These are phyloP conservation scores for Drosophila nigritarsus DNA, from an alignment of 2,888 invertebrate species.

Conservation along the genomic window DNA sequence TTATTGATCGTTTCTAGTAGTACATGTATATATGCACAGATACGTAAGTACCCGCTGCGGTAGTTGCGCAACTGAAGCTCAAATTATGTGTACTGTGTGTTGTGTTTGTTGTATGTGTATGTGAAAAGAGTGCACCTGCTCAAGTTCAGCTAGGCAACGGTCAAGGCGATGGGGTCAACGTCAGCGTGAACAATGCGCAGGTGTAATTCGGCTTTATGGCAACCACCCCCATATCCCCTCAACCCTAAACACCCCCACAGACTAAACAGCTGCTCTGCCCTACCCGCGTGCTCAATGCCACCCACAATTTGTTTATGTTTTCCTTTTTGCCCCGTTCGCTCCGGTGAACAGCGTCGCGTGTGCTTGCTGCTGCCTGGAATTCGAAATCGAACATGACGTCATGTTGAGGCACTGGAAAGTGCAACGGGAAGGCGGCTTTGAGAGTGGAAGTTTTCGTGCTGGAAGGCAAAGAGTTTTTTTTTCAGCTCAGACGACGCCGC, in stretches of 20 bases:
- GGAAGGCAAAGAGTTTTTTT: slow-evolving; percentile 55
- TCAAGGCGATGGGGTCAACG: slow-evolving; percentile 74
- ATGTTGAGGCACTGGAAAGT: slow-evolving; percentile 53
- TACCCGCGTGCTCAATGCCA: slow-evolving; percentile 22
- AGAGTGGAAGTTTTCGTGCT: slow-evolving; percentile 59
- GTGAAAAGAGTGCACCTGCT: slow-evolving; percentile 29
- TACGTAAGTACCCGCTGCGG: slow-evolving; percentile 10
- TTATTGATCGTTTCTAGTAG: slow-evolving; percentile 57
- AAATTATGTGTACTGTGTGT: background rate
- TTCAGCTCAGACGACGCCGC: slow-evolving; percentile 38
- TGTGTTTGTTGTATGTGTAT: background rate
- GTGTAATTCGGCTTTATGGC: slow-evolving; percentile 53
- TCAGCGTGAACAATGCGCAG: slow-evolving; percentile 53
- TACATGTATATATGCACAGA: background rate
- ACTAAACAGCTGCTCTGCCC: slow-evolving; percentile 51
- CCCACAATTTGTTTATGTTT: slow-evolving; percentile 73
- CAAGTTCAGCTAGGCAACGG: slow-evolving; percentile 68
- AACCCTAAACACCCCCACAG: background rate
- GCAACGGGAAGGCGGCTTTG: slow-evolving; percentile 68
- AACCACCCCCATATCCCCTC: slow-evolving; percentile 6
- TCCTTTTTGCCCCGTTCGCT: slow-evolving; percentile 36
- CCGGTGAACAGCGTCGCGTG: slow-evolving; percentile 27
- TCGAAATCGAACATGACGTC: slow-evolving; percentile 75
- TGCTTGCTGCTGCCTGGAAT: slow-evolving; percentile 27
- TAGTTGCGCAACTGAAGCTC: slow-evolving; percentile 63